Base-by-base conservation (phyloP, 2,888 invertebrate genomes). In the Troides aeacus region DNA sequence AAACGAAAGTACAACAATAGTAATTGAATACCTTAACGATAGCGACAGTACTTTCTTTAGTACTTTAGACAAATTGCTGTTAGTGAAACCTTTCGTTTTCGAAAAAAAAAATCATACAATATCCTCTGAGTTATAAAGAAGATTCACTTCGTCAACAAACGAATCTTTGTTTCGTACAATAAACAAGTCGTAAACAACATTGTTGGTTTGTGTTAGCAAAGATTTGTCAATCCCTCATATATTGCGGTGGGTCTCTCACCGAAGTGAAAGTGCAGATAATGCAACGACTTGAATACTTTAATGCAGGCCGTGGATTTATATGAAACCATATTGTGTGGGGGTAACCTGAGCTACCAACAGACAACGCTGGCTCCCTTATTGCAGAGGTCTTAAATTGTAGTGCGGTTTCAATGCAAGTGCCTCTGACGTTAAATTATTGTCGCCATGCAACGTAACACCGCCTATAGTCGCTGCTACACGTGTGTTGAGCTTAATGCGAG, bases 331-430 rank as follows among this genome's bases (percentile, higher is more conserved):
- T 81, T 79, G 77, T 82, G 84, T 85, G 81, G 85, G 83, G 81
- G 89, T 90, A 92, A 90, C 89, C 81, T 82, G 87, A 91, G 87
- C 85, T 84, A 75, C 81, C 81, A 79, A 82, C 85, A 86, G 85
- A 90, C 87, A 89, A 90, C 89, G 86, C 85, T 79, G 84, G 84
- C 85, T 87, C 88, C 89, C 89, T 90, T 92, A 92, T 90, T 89
- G 89, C 91, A 86, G 82, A 82, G 90, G 88, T 88, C 90, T 90
- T 92, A 92, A 92, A 92, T 92, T 88, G 91, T 88, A 81, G 79
- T 85, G 88, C 79, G 91, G 92, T 90, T 90, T 90, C 88, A 90
- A 92, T 91, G 91, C 91, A 89, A 87, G 88, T 89, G 89, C 86
- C 84, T 79, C 81, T 87, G 91, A 91, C 89, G 86, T 88, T 89